Conservation (phyloP, 2,888 invertebrate genomes). For the Chirona hameri region DNA sequence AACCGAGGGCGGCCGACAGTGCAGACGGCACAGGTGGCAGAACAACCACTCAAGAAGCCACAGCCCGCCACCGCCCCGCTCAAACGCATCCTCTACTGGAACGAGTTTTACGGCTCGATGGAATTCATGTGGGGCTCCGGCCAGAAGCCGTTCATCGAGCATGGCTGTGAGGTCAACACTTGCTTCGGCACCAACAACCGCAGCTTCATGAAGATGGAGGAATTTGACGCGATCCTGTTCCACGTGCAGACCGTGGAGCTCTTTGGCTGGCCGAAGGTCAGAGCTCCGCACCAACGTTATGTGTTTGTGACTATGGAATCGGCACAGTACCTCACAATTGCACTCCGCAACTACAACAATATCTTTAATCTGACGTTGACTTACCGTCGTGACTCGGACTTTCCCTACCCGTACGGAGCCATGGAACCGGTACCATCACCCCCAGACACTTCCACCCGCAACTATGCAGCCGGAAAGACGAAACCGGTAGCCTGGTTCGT, state of each 20-base stretch:
- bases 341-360: neutral
- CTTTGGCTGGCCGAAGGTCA: neutral
- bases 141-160: conserved; percentile 36
- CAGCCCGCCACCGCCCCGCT: neutral
- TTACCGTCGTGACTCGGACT: conserved; percentile 40
- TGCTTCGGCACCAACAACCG: conserved; percentile 40
- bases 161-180: conserved; percentile 37
- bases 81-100: conserved; percentile 39
- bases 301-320: conserved; percentile 38
- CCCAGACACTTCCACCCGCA: neutral
- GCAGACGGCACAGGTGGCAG: neutral
- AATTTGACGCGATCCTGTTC: conserved; percentile 40
- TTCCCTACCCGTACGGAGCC: conserved; percentile 35
- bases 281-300: conserved; percentile 35
- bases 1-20: too few relatives aligned
- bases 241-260: conserved; percentile 36
- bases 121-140: conserved; percentile 39
- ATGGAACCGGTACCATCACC: neutral
- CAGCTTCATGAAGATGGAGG: conserved; percentile 27
- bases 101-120: conserved; percentile 38
- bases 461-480: conserved; percentile 30
- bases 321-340: conserved; percentile 29
- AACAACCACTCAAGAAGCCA: neutral
- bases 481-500: conserved; percentile 41
- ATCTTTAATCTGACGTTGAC: conserved; percentile 42